phyloP scores from a whole-genome alignment of 2,113 vertebrate genomes.

The Seriola rivoliana region DNA sequence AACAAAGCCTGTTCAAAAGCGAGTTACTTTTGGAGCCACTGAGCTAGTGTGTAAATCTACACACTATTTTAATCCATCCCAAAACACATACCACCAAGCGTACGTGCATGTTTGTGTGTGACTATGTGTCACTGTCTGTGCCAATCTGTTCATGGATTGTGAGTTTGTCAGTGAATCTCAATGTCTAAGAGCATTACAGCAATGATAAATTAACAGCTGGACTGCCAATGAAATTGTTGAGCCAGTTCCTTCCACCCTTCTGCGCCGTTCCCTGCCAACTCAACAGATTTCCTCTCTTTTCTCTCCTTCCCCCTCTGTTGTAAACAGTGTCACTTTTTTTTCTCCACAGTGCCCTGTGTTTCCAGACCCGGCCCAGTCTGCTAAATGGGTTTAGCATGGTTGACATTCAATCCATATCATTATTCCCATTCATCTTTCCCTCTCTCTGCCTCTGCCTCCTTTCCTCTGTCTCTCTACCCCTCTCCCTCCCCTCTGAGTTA shows the following conservation, averaged over 20 bases:
- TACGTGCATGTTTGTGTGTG: conserved; percentile 15
- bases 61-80: conserved; percentile 24
- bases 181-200: conserved; percentile 63
- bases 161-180: conserved; percentile 66
- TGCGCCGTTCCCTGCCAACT: conserved; percentile 69
- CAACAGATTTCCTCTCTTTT: conserved; percentile 68
- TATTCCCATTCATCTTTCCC: conserved; percentile 56
- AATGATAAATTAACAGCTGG: conserved; percentile 80
- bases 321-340: conserved; percentile 66
- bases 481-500: conserved; percentile 61
- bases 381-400: conserved; percentile 69
- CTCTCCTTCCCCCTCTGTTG: conserved; percentile 21
- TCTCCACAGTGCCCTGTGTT: conserved; percentile 43
- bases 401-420: conserved; percentile 69
- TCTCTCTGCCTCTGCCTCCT: conserved; percentile 36
- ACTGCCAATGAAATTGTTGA: conserved; percentile 78
- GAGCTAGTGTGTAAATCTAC: neutral
- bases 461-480: conserved; percentile 36
- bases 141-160: conserved; percentile 39
- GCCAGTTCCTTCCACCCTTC: conserved; percentile 79
- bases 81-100: conserved; percentile 10
- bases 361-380: conserved; percentile 33
- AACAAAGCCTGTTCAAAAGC: neutral
- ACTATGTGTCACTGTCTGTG: conserved; percentile 33
- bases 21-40: neutral